A percentile compares a stretch with the other conserved stretches of the same genome.
Conservation (phyloP, 2,797 vertebrate genomes). For the Atherinosoma microstoma region DNA sequence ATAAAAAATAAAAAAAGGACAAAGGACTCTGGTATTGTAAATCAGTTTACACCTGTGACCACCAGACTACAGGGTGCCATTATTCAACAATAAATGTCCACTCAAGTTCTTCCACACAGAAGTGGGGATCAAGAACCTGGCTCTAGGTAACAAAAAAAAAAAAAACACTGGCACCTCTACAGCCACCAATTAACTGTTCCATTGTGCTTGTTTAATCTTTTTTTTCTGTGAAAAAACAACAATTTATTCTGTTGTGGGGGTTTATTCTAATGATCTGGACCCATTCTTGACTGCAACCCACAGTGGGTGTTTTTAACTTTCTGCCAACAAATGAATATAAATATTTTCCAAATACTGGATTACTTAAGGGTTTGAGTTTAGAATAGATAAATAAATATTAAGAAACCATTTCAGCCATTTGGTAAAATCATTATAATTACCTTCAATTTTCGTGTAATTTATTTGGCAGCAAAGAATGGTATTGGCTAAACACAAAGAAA, state of each 20-base stretch:
- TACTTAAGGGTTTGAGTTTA: conserved; percentile 6
- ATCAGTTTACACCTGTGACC: not conserved
- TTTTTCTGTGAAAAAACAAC: conserved; percentile 8
- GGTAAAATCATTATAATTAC: conserved; percentile 7
- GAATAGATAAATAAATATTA: conserved; percentile 8
- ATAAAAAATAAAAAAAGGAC: not conserved
- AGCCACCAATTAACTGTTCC: conserved; percentile 2
- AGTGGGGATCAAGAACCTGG: conserved; percentile 5
- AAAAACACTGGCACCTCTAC: not conserved
- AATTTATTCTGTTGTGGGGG: not conserved
- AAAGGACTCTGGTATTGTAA: not conserved
- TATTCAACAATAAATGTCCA: conserved; percentile 19
- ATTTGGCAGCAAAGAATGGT: conserved; percentile 21
- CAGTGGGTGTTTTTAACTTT: not conserved
- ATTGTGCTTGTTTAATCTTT: conserved; percentile 5
- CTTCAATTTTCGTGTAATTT: conserved; percentile 29
- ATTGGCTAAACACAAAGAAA: not conserved
- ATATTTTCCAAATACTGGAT: conserved; percentile 20
- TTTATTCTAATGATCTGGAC: not conserved
- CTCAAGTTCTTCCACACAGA: not conserved
- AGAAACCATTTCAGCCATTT: not conserved
- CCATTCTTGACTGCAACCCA: conserved; percentile 1
- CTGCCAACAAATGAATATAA: not conserved
- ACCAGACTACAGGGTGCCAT: not conserved
- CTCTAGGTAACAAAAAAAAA: conserved; percentile 3